Conservation (phyloP, 2,797 vertebrate species). For the Micropoecilia bifurca region DNA sequence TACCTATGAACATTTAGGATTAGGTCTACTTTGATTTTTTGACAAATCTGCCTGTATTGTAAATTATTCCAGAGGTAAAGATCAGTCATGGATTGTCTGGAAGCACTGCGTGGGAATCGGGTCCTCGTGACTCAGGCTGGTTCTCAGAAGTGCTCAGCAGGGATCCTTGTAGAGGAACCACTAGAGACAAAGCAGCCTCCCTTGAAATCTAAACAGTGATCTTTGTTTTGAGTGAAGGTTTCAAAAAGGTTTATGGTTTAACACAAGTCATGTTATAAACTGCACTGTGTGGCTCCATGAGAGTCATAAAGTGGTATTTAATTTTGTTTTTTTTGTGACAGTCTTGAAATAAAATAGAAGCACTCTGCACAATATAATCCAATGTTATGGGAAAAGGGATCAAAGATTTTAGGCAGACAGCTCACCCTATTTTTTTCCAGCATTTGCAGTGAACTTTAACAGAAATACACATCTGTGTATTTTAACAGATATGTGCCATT, state of each 20-base stretch:
- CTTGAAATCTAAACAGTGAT: conserved; percentile 65
- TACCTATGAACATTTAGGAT: not conserved
- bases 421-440: not conserved
- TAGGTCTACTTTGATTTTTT: not conserved
- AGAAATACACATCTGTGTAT: conserved; percentile 9
- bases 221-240: conserved; percentile 26
- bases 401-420: not conserved
- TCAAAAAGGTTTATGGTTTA: conserved; percentile 26
- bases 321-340: not conserved
- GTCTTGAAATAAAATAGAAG: not conserved
- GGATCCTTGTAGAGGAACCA: not conserved
- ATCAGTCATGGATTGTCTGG: not conserved
- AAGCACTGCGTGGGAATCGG: not conserved
- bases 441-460: not conserved
- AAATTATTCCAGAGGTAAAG: not conserved
- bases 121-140: not conserved
- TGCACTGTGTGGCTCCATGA: conserved; percentile 19
- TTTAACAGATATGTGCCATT: not conserved
- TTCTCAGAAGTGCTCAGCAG: conserved; percentile 1
- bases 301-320: not conserved
- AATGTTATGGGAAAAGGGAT: conserved; percentile 7
- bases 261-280: conserved; percentile 38
- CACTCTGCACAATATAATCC: not conserved
- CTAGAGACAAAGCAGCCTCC: conserved; percentile 61
- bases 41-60: not conserved